Conservation (phyloP, 2,888 invertebrate species). For the Drosophila incognita region DNA sequence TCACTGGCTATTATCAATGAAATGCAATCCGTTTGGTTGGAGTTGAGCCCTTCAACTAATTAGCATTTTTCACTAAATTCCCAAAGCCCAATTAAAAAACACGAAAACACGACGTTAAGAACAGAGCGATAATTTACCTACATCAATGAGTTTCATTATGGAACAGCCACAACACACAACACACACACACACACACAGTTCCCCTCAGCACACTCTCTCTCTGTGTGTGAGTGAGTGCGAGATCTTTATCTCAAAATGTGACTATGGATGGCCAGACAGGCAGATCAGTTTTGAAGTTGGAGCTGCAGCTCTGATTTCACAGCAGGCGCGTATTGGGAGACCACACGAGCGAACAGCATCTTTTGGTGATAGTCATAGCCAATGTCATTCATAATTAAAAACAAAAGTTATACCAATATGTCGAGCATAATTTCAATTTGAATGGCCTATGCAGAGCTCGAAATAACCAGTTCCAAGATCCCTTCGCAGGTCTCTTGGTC, state of each 20-base stretch:
- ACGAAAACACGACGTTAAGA: conserved; percentile 82
- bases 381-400: conserved; percentile 81
- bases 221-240: conserved; percentile 31
- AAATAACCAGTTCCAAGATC: conserved; percentile 11
- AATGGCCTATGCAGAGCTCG: conserved; percentile 44
- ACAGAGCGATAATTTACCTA: conserved; percentile 84
- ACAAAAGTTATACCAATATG: conserved; percentile 81
- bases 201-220: not conserved
- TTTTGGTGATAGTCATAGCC: conserved; percentile 11
- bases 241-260: conserved; percentile 77
- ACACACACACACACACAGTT: conserved; percentile 35
- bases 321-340: conserved; percentile 67
- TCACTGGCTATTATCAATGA: conserved; percentile 72
- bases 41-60: conserved; percentile 78
- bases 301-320: conserved; percentile 77
- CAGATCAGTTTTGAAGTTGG: conserved; percentile 24
- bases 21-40: conserved; percentile 68
- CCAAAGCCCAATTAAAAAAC: conserved; percentile 84
- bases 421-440: conserved; percentile 82
- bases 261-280: conserved; percentile 49
- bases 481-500: conserved; percentile 34
- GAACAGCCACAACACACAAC: conserved; percentile 42
- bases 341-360: conserved; percentile 61
- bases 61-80: conserved; percentile 84
- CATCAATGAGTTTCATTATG: conserved; percentile 83